phyloP scores from a whole-genome alignment of 2,888 invertebrate species.

The Torymus auratus region DNA sequence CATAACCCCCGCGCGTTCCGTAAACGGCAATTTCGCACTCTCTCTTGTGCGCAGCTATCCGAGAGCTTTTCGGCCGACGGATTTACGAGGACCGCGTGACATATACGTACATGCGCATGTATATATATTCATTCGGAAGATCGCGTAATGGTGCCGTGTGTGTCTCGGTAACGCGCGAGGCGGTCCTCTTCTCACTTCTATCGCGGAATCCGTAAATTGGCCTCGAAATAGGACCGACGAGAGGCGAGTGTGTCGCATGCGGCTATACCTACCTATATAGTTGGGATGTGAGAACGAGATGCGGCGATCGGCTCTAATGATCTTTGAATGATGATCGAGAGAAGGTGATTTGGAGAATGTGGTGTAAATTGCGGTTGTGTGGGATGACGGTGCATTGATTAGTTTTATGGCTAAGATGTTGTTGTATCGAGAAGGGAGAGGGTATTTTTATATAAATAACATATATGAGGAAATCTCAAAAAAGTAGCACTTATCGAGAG shows the following conservation, averaged over 20 bases:
- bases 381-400: too few species aligned
- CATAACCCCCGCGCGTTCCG: neutral
- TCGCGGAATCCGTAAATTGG: conserved; percentile 68
- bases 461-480: too few species aligned
- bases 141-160: conserved; percentile 58
- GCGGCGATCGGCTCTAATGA: neutral
- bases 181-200: conserved; percentile 56
- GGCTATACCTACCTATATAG: too few species aligned
- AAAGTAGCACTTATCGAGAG: too few species aligned
- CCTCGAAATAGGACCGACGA: conserved; percentile 65
- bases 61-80: conserved; percentile 24
- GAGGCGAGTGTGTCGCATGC: neutral
- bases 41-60: neutral
- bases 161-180: conserved; percentile 61
- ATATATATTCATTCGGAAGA: too few species aligned
- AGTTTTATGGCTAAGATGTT: too few species aligned
- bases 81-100: conserved; percentile 33
- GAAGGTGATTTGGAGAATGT: neutral
- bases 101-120: too few species aligned
- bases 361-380: neutral
- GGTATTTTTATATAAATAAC: too few species aligned
- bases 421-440: too few species aligned
- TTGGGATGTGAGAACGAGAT: too few species aligned
- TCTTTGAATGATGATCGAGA: conserved; percentile 11
- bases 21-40: conserved; percentile 35